phyloP scores from a whole-genome alignment of 1,140 invertebrate genomes.

The Drosophila insularis region DNA sequence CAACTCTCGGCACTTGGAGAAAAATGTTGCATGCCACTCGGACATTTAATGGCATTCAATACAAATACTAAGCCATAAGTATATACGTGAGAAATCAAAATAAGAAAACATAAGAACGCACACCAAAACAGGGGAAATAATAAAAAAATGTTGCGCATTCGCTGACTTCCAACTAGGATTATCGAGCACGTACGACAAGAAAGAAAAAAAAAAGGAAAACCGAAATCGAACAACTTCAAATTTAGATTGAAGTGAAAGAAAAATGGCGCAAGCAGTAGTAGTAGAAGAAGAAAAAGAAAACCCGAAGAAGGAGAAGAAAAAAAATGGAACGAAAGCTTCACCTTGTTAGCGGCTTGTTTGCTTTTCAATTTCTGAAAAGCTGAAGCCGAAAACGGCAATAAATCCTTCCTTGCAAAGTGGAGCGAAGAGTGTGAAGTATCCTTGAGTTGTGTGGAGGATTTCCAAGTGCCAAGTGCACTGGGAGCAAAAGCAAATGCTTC shows the following conservation, averaged over 20 bases:
- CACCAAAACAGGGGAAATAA: slow-evolving; percentile 16
- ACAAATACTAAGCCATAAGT: slow-evolving; percentile 52
- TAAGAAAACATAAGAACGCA: slow-evolving; percentile 30
- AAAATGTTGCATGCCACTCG: slow-evolving; percentile 76
- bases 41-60: slow-evolving; percentile 73
- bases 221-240: slow-evolving; percentile 66
- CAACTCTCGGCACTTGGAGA: slow-evolving; percentile 25
- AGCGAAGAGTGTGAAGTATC: slow-evolving; percentile 47
- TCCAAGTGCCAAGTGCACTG: slow-evolving; percentile 40
- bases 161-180: slow-evolving; percentile 43
- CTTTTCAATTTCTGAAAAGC: slow-evolving; percentile 72
- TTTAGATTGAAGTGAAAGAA: slow-evolving; percentile 70
- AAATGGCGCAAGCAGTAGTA: slow-evolving; percentile 13
- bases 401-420: slow-evolving; percentile 63
- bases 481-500: slow-evolving; percentile 8
- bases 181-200: slow-evolving; percentile 69
- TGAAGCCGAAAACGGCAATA: slow-evolving; percentile 78
- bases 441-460: slow-evolving; percentile 53
- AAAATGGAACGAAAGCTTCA: slow-evolving; percentile 64
- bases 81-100: slow-evolving; percentile 76
- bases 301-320: slow-evolving; percentile 2
- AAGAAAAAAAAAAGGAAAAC: slow-evolving; percentile 28
- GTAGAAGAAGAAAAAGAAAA: slow-evolving; percentile 19
- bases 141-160: slow-evolving; percentile 24
- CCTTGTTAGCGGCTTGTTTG: slow-evolving; percentile 79